Percentiles rank a stretch among this genome's conserved stretches.
phyloP scores from a whole-genome alignment of 2,888 invertebrate species.

The Latheticus oryzae region DNA sequence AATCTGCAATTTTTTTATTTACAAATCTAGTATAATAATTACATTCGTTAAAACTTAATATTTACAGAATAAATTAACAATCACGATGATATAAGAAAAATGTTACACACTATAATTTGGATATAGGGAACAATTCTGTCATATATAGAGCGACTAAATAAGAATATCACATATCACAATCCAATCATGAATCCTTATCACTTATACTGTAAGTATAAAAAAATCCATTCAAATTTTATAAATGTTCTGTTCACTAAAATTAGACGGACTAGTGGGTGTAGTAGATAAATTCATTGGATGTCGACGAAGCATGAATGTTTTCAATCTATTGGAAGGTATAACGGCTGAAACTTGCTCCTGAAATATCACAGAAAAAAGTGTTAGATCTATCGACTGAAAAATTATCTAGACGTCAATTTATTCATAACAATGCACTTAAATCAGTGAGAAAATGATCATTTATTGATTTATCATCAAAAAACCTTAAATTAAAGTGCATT shows the following conservation, averaged over 20 bases:
- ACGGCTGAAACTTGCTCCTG: constrained; percentile 44
- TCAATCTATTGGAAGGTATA: constrained; percentile 62
- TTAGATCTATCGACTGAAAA: too few species aligned
- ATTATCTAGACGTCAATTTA: too few species aligned
- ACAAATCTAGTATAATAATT: constrained; percentile 22
- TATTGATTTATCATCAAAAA: too few species aligned
- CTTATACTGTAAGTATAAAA: constrained; percentile 8
- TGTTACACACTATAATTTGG: constrained; percentile 1
- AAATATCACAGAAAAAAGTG: constrained; percentile 4
- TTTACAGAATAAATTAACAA: constrained; percentile 43
- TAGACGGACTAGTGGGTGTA: constrained; percentile 56
- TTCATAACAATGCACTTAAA: too few species aligned
- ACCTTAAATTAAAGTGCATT: too few species aligned
- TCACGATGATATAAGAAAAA: constrained; percentile 30
- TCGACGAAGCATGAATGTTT: constrained; percentile 64
- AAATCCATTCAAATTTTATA: constrained; percentile 18
- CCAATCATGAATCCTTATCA: constrained; percentile 5
- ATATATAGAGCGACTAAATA: constrained; percentile 13
- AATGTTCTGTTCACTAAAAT: constrained; percentile 51
- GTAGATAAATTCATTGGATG: constrained; percentile 61
- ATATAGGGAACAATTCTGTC: constrained; percentile 16
- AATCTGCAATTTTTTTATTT: constrained; percentile 34
- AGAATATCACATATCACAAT: constrained; percentile 35
- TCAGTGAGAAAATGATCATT: too few species aligned
- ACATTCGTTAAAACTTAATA: constrained; percentile 23